Evolutionary conservation across 2,888 invertebrate genomes (phyloP).

Genomic region (Luffia ferchaultella): DNA sequence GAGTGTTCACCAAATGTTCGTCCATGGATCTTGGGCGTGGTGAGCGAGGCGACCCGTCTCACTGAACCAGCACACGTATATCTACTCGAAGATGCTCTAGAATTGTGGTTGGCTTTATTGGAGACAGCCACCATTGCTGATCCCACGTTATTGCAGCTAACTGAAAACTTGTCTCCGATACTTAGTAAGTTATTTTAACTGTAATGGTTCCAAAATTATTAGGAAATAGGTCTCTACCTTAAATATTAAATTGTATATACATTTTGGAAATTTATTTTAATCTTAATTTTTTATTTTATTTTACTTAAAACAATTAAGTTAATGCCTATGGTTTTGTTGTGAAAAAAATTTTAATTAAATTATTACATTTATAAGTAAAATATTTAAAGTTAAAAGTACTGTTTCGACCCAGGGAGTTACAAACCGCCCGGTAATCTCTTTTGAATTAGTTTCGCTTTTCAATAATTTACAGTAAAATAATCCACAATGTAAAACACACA

Average conservation of each 20-base stretch:
- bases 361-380: no score
- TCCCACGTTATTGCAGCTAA: constrained; percentile 72
- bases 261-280: no score
- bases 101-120: constrained; percentile 87
- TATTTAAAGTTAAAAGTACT: no score
- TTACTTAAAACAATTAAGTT: no score
- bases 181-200: constrained; percentile 69
- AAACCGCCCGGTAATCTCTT: no score
- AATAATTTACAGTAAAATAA: no score
- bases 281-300: no score
- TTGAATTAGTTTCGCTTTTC: no score
- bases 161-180: constrained; percentile 77
- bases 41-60: constrained; percentile 73
- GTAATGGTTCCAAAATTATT: neutral
- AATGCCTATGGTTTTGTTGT: no score
- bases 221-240: neutral
- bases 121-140: constrained; percentile 73
- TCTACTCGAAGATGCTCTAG: constrained; percentile 90
- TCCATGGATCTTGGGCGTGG: constrained; percentile 67
- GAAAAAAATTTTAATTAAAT: no score
- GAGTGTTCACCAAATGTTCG: constrained; percentile 67
- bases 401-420: no score
- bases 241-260: neutral
- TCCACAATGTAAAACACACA: no score
- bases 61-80: constrained; percentile 86